A percentile compares a stretch with the other conserved stretches of the same genome.
Conservation (phyloP, 2,113 vertebrate species). For the Cryptotis parvus region DNA sequence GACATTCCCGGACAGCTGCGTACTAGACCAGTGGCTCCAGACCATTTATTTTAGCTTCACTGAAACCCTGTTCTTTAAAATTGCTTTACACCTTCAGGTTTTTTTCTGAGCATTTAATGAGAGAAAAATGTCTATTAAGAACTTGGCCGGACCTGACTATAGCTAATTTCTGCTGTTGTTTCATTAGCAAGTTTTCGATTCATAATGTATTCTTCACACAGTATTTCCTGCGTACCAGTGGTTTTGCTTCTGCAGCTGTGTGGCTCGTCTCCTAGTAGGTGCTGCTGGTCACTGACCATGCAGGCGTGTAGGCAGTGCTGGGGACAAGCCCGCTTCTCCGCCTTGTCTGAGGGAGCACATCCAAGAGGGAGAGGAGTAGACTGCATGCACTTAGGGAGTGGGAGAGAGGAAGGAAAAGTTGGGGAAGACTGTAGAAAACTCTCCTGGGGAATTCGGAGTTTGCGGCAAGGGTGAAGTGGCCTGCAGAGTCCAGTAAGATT, state of each 20-base stretch:
- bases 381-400: neutral
- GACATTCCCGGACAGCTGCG: neutral
- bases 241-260: neutral
- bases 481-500: neutral
- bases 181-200: neutral
- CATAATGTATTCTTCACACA: neutral
- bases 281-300: accelerated
- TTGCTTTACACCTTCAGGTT: neutral
- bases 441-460: neutral
- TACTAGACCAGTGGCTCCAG: neutral
- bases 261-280: neutral
- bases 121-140: neutral
- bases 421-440: neutral
- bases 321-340: neutral
- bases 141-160: neutral
- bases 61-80: neutral
- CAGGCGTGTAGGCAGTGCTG: neutral
- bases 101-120: neutral
- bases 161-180: neutral
- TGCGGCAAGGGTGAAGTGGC: neutral
- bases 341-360: neutral
- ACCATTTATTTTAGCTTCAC: neutral
- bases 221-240: neutral
- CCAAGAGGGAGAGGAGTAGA: neutral
- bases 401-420: neutral